phyloP scores from a whole-genome alignment of 2,888 invertebrate species.

The Lepetodrilus schrolli region DNA sequence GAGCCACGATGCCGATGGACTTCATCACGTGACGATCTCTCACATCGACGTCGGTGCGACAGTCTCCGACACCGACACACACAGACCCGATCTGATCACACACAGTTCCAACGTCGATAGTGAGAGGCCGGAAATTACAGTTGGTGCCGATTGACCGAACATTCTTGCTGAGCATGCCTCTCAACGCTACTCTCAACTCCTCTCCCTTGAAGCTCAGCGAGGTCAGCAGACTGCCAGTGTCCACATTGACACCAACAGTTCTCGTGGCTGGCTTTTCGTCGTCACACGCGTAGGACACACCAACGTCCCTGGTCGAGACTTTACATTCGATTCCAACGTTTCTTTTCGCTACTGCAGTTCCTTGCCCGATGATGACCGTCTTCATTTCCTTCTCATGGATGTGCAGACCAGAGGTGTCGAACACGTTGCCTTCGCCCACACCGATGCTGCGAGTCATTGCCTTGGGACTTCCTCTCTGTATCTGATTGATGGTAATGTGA shows the following conservation, averaged over 20 bases:
- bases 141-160: slow-evolving; percentile 68
- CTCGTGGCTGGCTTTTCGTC: slow-evolving; percentile 66
- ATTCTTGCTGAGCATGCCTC: slow-evolving; percentile 66
- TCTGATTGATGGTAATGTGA: slow-evolving; percentile 46
- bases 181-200: slow-evolving; percentile 62
- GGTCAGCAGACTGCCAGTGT: slow-evolving; percentile 56
- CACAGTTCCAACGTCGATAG: slow-evolving; percentile 45
- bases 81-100: slow-evolving; percentile 33
- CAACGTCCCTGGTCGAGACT: slow-evolving; percentile 71
- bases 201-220: slow-evolving; percentile 65
- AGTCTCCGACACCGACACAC: slow-evolving; percentile 65
- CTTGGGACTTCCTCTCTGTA: slow-evolving; percentile 45
- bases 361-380: slow-evolving; percentile 71
- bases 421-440: slow-evolving; percentile 79
- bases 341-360: slow-evolving; percentile 54
- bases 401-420: slow-evolving; percentile 66
- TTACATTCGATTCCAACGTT: slow-evolving; percentile 70
- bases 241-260: slow-evolving; percentile 71
- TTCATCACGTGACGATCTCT: slow-evolving; percentile 56
- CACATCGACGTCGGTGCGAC: slow-evolving; percentile 68
- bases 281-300: slow-evolving; percentile 69
- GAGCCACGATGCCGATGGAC: slow-evolving; percentile 63
- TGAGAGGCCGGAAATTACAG: slow-evolving; percentile 56
- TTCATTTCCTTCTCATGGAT: slow-evolving; percentile 74
- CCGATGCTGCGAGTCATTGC: slow-evolving; percentile 78